Evolutionary conservation across 37 sponge, comb jelly and placozoan species (phyloP), one percentile per base, ranked within the genome.

Genomic region (Spongilla lacustris): DNA sequence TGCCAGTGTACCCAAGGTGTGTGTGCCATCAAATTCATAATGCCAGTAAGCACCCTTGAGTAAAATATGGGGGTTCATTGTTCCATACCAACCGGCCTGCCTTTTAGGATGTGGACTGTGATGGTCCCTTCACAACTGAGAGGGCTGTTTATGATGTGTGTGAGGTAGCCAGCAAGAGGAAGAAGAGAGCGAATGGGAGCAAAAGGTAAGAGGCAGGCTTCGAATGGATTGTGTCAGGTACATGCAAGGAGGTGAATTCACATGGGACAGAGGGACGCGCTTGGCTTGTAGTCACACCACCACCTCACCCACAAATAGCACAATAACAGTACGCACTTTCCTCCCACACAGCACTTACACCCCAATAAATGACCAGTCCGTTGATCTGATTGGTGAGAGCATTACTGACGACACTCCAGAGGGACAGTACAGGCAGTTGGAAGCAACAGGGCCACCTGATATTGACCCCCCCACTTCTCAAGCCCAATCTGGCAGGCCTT

Each of bases 31-130:
- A 46, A 46, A 46, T 8, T 46, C 8, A 46, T 46, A 46, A 46
- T 46, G 46, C 46, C 46, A 46, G 46, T 46, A n/a, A 46, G 46
- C 46, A 46, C 46, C 46, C 4, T 46, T 46, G 46, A 46, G 46
- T 46, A 46, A 46, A 46, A 46, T 46, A 46, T 46, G n/a, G n/a
- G 46, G 46, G 46, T 46, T 46, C 8, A 8, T 10, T 46, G 46
- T 46, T 46, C 46, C 8, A 46, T 46, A 46, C 46, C 46, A 46
- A 46, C 8, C 46, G 4, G 46, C 46, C 46, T 46, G 46, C 46
- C 46, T 46, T 67, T 23, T 22, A 88, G 83, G 83, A 88, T 9
- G 69, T 38, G 33, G 88, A 87, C 23, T n/a, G 50, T 34, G 80
- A 68, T 35, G 78, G 27, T 46, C 23, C 14, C 17, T 88, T 48